Evolutionary conservation across 2,888 invertebrate genomes (phyloP).

Genomic region (Dione vanillae): DNA sequence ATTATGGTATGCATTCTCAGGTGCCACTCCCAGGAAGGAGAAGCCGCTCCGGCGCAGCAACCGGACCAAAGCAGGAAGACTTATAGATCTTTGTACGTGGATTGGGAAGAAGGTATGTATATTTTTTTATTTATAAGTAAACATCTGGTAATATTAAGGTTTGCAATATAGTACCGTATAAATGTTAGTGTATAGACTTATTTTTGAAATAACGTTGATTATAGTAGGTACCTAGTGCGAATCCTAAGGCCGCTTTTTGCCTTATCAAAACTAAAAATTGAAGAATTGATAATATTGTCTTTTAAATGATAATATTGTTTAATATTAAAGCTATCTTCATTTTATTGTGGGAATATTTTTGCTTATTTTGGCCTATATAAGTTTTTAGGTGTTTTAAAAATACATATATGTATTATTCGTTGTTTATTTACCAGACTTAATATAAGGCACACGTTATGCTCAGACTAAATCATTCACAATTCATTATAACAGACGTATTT

Average conservation of each 20-base stretch:
- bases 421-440: neutral
- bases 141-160: no score
- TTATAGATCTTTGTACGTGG: constrained; percentile 75
- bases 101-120: constrained; percentile 73
- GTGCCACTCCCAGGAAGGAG: constrained; percentile 69
- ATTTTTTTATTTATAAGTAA: constrained; percentile 2
- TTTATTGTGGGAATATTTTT: neutral
- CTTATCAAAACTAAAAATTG: no score
- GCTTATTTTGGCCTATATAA: neutral
- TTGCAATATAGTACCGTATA: neutral
- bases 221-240: no score
- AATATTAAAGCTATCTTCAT: neutral
- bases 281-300: no score
- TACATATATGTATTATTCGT: neutral
- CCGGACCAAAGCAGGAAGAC: constrained; percentile 66
- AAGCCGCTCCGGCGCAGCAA: constrained; percentile 59
- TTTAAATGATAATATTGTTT: neutral
- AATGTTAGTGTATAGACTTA: no score
- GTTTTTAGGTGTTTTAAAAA: neutral
- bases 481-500: no score
- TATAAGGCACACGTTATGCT: no score
- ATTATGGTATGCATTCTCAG: constrained; percentile 59
- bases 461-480: no score
- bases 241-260: no score
- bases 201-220: no score